Evolutionary conservation across 2,888 invertebrate genomes (phyloP).

Genomic region (Odontomyia ornata): DNA sequence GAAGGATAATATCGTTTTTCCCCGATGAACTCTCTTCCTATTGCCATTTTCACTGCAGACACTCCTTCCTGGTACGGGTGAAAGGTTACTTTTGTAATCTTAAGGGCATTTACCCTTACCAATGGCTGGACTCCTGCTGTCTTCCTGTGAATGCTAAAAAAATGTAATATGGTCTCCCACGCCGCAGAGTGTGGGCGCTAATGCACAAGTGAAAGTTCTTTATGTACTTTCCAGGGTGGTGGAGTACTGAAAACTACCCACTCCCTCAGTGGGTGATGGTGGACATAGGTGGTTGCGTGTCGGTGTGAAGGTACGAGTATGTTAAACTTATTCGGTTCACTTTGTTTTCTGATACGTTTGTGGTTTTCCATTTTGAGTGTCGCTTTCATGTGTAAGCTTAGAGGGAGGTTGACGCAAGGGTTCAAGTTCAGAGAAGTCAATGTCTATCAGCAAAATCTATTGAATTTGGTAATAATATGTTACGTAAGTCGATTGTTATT

Average conservation of each 20-base stretch:
- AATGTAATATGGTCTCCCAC: neutral
- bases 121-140: too few species aligned
- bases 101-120: conserved; percentile 5
- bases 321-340: neutral
- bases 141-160: neutral
- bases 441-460: neutral
- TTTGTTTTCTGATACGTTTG: neutral
- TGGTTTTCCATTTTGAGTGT: neutral
- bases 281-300: neutral
- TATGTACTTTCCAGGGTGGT: neutral
- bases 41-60: neutral
- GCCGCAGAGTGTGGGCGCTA: neutral
- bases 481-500: neutral
- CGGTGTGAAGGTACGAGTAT: neutral
- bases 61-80: too few species aligned
- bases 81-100: neutral
- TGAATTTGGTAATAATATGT: neutral
- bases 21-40: neutral
- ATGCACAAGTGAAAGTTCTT: neutral
- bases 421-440: neutral
- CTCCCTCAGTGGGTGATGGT: too few species aligned
- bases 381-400: too few species aligned
- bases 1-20: neutral
- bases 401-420: neutral
- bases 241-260: neutral